These are phyloP conservation scores for Trissoscelio sp. DNA, from an alignment of 2,888 invertebrate species.

Conservation along the genomic window DNA sequence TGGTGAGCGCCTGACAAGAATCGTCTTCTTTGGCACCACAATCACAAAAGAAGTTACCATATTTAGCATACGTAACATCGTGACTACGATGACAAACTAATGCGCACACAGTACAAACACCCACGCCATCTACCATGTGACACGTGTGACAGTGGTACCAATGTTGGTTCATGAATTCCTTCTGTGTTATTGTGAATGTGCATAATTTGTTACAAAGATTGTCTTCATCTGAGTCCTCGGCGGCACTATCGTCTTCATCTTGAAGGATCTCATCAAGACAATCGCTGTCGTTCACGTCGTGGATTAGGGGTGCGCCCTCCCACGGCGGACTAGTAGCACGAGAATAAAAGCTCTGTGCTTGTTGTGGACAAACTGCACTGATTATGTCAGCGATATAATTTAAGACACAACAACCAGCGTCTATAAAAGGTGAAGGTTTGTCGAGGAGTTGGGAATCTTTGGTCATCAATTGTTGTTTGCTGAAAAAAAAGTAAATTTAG, in stretches of 20 bases:
- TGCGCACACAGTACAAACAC: slow-evolving; percentile 99
- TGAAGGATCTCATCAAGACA: slow-evolving; percentile 93
- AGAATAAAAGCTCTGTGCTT: slow-evolving; percentile 67
- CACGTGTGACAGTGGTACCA: slow-evolving; percentile 99
- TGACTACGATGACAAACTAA: slow-evolving; percentile 98
- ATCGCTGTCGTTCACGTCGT: slow-evolving; percentile 87
- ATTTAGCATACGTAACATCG: slow-evolving; percentile 98
- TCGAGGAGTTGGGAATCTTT: slow-evolving; percentile 84
- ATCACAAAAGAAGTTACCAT: slow-evolving; percentile 99
- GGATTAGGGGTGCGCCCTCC: slow-evolving; percentile 87
- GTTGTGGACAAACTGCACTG: slow-evolving; percentile 84
- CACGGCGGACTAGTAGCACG: slow-evolving; percentile 89
- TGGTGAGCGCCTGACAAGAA: slow-evolving; percentile 87
- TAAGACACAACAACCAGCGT: slow-evolving; percentile 92
- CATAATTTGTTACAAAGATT: slow-evolving; percentile 95
- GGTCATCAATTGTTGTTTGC: slow-evolving; percentile 85
- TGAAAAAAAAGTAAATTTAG: slow-evolving; percentile 72
- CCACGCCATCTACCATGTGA: slow-evolving; percentile 98
- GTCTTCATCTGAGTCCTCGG: slow-evolving; percentile 97
- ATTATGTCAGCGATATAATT: slow-evolving; percentile 93
- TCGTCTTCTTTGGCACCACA: slow-evolving; percentile 98
- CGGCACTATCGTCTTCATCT: slow-evolving; percentile 96
- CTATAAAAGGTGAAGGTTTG: slow-evolving; percentile 85
- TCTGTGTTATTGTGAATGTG: slow-evolving; percentile 98
- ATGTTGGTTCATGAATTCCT: slow-evolving; percentile 99